A percentile compares a stretch with the other conserved stretches of the same genome.
Conservation (phyloP, 2,888 invertebrate species). For the Tenthredo amoena region DNA sequence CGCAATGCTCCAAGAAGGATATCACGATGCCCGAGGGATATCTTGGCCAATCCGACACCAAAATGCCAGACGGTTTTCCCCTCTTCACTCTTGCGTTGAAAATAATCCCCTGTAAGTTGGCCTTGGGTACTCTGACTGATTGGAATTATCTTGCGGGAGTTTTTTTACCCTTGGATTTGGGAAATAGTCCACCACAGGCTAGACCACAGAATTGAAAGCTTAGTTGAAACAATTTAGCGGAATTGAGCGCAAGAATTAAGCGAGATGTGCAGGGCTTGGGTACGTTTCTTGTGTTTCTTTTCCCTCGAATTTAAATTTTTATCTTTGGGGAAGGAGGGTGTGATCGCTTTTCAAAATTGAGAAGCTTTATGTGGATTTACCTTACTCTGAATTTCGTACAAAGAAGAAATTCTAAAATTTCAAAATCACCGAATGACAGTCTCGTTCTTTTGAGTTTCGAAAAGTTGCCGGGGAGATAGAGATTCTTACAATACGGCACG, state of each 20-base stretch:
- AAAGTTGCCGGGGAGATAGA: no score
- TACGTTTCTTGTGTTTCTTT: no score
- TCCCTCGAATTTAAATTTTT: neutral
- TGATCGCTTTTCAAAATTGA: neutral
- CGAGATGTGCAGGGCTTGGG: neutral
- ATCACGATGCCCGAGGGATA: constrained; percentile 35
- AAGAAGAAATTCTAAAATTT: no score
- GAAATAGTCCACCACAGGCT: neutral
- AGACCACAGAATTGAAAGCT: constrained; percentile 25
- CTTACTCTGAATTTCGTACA: no score
- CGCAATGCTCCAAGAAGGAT: constrained; percentile 3
- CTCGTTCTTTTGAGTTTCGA: no score
- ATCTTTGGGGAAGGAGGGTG: neutral
- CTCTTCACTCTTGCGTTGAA: neutral
- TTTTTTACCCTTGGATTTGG: neutral
- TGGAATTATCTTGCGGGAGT: constrained; percentile 3
- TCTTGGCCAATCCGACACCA: constrained; percentile 3
- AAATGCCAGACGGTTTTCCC: constrained; percentile 29
- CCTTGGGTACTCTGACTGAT: neutral
- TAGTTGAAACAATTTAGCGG: constrained; percentile 10
- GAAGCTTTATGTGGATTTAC: neutral
- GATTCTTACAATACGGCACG: no score
- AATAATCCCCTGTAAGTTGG: neutral
- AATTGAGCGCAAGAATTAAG: neutral
- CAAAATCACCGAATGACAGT: no score